Evolutionary conservation across 2,113 vertebrate species (phyloP).

Genomic region (Muscicapa adusta): DNA sequence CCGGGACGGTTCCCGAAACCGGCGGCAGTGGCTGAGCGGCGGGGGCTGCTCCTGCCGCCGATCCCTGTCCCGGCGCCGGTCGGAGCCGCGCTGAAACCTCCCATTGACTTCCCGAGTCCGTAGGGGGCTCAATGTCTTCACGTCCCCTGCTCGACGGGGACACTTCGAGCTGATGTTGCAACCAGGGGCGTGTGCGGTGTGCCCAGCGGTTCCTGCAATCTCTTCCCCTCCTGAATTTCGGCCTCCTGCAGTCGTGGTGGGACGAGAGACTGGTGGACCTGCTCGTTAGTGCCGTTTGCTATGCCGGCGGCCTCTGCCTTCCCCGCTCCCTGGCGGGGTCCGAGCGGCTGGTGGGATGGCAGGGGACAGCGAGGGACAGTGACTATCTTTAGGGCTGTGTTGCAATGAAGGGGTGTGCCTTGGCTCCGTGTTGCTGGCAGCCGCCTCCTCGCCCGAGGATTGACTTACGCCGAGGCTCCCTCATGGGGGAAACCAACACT

Average conservation of each 20-base stretch:
- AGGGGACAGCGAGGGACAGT: neutral
- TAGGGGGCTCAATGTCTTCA: neutral
- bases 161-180: neutral
- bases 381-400: slow-evolving; percentile 37
- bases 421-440: neutral
- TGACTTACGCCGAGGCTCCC: neutral
- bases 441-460: neutral
- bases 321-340: neutral
- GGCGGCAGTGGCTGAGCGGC: neutral
- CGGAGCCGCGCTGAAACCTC: neutral
- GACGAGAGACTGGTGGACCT: neutral
- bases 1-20: neutral
- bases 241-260: neutral
- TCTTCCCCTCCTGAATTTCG: neutral
- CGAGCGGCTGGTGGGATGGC: neutral
- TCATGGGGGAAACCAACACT: neutral
- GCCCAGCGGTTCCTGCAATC: neutral
- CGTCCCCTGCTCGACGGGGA: neutral
- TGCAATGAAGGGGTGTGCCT: slow-evolving; percentile 16
- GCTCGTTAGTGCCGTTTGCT: neutral
- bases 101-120: neutral
- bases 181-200: neutral
- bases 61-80: neutral
- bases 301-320: neutral
- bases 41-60: neutral